A percentile compares a stretch with the other conserved stretches of the same genome.
phyloP scores from a whole-genome alignment of 2,888 invertebrate genomes.

The Tiphia femorata region DNA sequence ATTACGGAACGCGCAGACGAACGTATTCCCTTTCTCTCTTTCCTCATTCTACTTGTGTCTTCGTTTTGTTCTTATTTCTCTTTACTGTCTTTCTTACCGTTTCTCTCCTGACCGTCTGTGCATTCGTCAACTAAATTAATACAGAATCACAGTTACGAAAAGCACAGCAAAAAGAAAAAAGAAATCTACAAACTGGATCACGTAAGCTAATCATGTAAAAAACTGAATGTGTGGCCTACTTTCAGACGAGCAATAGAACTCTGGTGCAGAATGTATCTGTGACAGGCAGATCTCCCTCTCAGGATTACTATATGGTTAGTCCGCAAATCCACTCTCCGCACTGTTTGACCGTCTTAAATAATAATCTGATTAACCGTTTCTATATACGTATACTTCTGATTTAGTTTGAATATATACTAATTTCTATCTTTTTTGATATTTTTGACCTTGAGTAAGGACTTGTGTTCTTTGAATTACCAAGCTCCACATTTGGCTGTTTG shows the following conservation, averaged over 20 bases:
- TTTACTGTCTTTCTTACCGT: background rate
- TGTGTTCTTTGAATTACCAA: too few species aligned
- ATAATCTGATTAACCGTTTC: slow-evolving; percentile 61
- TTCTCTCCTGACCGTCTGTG: background rate
- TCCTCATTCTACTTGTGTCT: too few species aligned
- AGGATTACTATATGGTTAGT: slow-evolving; percentile 70
- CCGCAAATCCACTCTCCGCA: slow-evolving; percentile 68
- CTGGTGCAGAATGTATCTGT: slow-evolving; percentile 70
- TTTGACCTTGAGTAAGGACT: too few species aligned
- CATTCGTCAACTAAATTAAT: background rate
- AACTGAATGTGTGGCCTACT: slow-evolving; percentile 69
- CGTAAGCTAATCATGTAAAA: slow-evolving; percentile 59
- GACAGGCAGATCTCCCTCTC: slow-evolving; percentile 70
- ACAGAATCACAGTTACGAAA: background rate
- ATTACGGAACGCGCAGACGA: too few species aligned
- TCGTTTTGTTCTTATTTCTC: background rate
- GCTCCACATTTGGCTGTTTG: too few species aligned
- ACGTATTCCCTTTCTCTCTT: too few species aligned
- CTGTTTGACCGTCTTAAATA: slow-evolving; percentile 68
- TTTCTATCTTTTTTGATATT: background rate
- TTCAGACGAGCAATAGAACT: slow-evolving; percentile 70
- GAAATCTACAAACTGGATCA: slow-evolving; percentile 39
- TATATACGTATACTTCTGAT: slow-evolving; percentile 28
- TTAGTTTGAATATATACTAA: background rate
- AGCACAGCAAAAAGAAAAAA: slow-evolving; percentile 14